Evolutionary conservation across 2,888 invertebrate species (phyloP), one percentile per base, ranked within the genome.

Genomic region (Rugalucina vietnamica): DNA sequence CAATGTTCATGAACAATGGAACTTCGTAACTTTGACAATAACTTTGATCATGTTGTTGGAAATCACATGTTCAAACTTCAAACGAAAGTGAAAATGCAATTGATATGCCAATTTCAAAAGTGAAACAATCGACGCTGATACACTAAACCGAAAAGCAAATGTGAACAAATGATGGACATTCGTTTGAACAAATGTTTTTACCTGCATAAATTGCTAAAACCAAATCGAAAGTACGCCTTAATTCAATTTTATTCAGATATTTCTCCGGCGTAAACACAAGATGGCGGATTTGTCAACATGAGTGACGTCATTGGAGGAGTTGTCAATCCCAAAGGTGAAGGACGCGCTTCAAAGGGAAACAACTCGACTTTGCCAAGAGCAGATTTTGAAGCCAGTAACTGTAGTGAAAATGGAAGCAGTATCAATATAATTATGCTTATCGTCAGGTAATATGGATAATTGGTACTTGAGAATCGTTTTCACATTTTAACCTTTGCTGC

Each of bases 251-350:
- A 65, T 34, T 14, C 32, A 4, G 32, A 65, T 18, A 60, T 18
- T 65, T 65, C 65, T 65, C 65, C 65, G 65, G 65, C 65, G 65
- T 65, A 65, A 65, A 34, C 65, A 79, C 82, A 84, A 87, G 76
- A 87, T 87, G 87, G 84, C 87, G 82, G 84, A 84, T 78, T 74
- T 87, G 84, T 87, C 87, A 86, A 86, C 86, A 86, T 69, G 76
- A 71, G 79, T 86, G 86, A 86, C 86, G 86, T 86, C 86, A 86
- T 71, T 74, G 86, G 82, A 82, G 85, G 85, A 54, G 85, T 77
- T 81, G 81, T 81, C 81, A 76, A 79, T 32, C 60, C 29, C 50
- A 60, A 79, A 79, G 74, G 79, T 79, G 54, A 79, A 79, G 79
- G 79, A 29, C 50, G 79, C 21, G n/a, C n/a, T n/a, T n/a, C n/a